Base-by-base conservation (phyloP, 2,888 invertebrate species). In the Erpobdella octoculata region DNA sequence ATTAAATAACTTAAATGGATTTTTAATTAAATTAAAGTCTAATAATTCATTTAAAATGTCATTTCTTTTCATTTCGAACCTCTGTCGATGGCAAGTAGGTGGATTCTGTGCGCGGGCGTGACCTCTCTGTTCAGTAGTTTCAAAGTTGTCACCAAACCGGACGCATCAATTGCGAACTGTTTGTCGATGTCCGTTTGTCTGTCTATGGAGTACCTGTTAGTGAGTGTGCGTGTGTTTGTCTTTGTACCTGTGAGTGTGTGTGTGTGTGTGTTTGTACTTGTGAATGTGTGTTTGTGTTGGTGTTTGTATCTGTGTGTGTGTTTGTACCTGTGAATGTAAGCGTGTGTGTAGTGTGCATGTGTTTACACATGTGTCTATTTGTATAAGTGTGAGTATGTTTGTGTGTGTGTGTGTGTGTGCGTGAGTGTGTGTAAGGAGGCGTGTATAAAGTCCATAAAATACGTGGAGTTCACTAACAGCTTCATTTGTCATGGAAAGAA, bases 171-270 rank as follows among this genome's bases (percentile, higher is more conserved):
- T n/a, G 75, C 72, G 73, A 80, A 81, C 72, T 79, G 76, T 31
- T 78, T 75, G 8, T 75, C 74, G 41, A 74, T 74, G 72, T 80
- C 80, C 12, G 78, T 77, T 0, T 72, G 70, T 12, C 78, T 75
- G 71, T 80, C 80, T 37, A 81, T 79, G 3, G 76, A 75, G 74
- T 78, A 81, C 66, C 81, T 81, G 66, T n/a, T n/a, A 0, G 53
- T 36, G 28, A 38, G 41, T 59, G 21, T 12, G 25, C n/a, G 1
- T 33, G 33, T 2, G 35, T 5, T n/a, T 33, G 28, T n/a, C 8
- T 65, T 18, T 36, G 21, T 35, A n/a, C 15, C 35, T 37, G 35
- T 65, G 28, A 25, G 9, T 3, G 35, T 53, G n/a, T n/a, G n/a
- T n/a, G n/a, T n/a, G n/a, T n/a, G n/a, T n/a, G n/a, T n/a, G n/a